Evolutionary conservation across 1,140 invertebrate genomes (phyloP).

Genomic region (Acyrthosiphon pisum): DNA sequence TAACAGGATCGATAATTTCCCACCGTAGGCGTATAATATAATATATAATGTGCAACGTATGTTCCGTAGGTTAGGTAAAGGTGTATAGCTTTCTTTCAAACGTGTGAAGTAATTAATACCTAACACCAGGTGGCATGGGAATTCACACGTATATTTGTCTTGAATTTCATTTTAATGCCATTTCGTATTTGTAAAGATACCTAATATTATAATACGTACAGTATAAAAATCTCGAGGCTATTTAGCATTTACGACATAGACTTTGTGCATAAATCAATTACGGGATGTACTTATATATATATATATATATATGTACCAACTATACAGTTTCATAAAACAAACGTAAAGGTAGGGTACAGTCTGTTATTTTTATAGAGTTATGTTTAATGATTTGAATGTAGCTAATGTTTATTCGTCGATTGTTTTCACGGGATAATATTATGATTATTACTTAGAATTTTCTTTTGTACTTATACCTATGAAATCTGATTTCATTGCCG

Average conservation of each 20-base stretch:
- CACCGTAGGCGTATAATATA: background rate
- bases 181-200: conserved; percentile 1
- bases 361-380: background rate
- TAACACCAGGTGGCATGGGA: conserved; percentile 31
- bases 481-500: background rate
- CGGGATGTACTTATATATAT: background rate
- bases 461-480: background rate
- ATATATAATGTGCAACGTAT: background rate
- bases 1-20: conserved; percentile 47
- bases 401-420: background rate
- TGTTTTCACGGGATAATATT: conserved; percentile 9
- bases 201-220: background rate
- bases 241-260: background rate
- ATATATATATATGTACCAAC: no score
- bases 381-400: background rate
- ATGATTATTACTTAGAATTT: background rate
- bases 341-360: background rate
- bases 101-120: conserved; percentile 56
- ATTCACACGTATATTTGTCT: conserved; percentile 30
- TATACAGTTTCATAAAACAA: background rate
- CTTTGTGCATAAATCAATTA: conserved; percentile 7
- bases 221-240: background rate
- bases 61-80: background rate
- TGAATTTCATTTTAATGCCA: background rate
- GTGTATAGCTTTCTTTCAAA: background rate